Percentiles rank a stretch among this genome's conserved stretches.
Conservation (phyloP, 2,113 vertebrate species). For the Piaya cayana region DNA sequence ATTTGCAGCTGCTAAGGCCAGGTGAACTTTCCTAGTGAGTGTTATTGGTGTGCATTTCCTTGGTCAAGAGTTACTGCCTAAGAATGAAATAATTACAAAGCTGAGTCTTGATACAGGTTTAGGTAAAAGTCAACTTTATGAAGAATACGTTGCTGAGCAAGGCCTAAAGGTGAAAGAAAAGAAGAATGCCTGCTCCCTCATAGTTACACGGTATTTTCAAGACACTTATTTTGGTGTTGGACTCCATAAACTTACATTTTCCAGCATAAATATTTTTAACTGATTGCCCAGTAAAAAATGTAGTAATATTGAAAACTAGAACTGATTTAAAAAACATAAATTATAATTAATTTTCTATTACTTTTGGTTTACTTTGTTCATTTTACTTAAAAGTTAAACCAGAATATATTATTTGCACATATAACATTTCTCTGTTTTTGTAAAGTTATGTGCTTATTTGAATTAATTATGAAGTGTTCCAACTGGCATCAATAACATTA, state of each 20-base stretch:
- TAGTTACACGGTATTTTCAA: neutral
- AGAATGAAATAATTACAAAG: neutral
- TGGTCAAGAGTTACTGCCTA: neutral
- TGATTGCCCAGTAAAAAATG: neutral
- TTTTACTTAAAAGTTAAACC: neutral
- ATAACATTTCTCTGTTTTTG: neutral
- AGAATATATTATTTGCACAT: neutral
- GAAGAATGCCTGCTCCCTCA: neutral
- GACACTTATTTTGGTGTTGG: neutral
- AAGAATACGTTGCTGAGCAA: neutral
- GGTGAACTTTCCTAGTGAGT: neutral
- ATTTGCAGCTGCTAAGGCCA: neutral
- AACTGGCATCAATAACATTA: neutral
- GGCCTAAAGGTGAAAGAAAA: neutral
- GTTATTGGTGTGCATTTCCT: neutral
- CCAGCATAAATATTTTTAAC: neutral
- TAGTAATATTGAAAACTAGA: neutral
- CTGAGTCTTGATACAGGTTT: neutral
- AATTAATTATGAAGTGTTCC: neutral
- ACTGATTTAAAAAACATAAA: rapidly evolving
- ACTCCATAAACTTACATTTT: neutral
- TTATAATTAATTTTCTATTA: neutral
- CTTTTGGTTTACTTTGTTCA: neutral
- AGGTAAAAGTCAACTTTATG: neutral
- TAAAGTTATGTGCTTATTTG: neutral